phyloP scores from a whole-genome alignment of 2,888 invertebrate genomes.

The Tetragonisca angustula region DNA sequence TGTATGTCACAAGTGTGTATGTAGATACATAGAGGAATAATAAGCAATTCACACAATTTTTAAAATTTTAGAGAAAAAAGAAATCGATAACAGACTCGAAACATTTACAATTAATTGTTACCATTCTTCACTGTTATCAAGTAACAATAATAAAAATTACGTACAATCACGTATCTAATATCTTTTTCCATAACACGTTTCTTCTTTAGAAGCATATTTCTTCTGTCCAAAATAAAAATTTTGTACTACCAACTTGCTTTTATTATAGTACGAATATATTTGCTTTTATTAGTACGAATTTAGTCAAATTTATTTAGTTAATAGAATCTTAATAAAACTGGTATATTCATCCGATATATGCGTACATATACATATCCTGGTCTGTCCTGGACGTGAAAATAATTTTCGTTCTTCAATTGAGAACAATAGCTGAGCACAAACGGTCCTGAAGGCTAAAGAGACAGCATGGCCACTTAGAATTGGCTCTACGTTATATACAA shows the following conservation, averaged over 20 bases:
- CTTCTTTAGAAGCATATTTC: constrained; percentile 15
- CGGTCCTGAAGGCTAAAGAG: constrained; percentile 50
- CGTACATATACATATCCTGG: constrained; percentile 48
- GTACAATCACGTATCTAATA: constrained; percentile 41
- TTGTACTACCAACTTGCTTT: constrained; percentile 41
- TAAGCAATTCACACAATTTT: constrained; percentile 31
- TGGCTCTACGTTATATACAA: constrained; percentile 60
- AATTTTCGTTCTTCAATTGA: constrained; percentile 35
- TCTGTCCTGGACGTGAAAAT: constrained; percentile 59
- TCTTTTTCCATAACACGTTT: constrained; percentile 29
- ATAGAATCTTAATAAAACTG: constrained; percentile 52
- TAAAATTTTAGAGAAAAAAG: constrained; percentile 19
- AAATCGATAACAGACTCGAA: constrained; percentile 25
- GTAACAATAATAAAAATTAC: constrained; percentile 49
- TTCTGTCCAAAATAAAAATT: constrained; percentile 33
- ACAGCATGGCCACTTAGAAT: constrained; percentile 43
- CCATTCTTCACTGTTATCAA: constrained; percentile 27
- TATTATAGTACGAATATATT: constrained; percentile 15
- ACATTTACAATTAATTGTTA: constrained; percentile 28
- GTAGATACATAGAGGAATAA: constrained; percentile 29
- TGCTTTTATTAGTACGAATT: constrained; percentile 20
- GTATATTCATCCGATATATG: constrained; percentile 66
- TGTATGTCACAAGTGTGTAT: constrained; percentile 38
- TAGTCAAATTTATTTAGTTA: constrained; percentile 18
- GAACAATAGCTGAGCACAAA: constrained; percentile 41